Evolutionary conservation across 2,888 invertebrate genomes (phyloP).

Genomic region (Lagria hirta): DNA sequence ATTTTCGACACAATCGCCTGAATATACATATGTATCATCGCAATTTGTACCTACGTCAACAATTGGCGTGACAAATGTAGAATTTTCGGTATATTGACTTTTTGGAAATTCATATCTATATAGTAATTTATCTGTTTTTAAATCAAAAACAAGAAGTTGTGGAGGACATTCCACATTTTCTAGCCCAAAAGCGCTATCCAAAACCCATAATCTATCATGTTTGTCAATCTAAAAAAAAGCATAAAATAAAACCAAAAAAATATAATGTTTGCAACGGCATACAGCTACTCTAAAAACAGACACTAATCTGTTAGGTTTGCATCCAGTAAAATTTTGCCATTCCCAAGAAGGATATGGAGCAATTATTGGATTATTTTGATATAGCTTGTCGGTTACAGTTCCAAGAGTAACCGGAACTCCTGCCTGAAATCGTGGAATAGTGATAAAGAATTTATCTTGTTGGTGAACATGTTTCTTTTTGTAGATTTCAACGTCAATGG

Average conservation of each 20-base stretch:
- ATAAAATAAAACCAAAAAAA: too few species aligned
- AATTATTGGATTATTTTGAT: slow-evolving; percentile 61
- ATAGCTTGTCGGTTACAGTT: slow-evolving; percentile 63
- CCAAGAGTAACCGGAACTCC: slow-evolving; percentile 76
- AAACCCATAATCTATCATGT: slow-evolving; percentile 73
- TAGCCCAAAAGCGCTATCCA: slow-evolving; percentile 76
- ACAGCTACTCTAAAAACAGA: too few species aligned
- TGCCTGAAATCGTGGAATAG: slow-evolving; percentile 72
- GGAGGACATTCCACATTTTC: slow-evolving; percentile 74
- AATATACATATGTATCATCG: slow-evolving; percentile 65
- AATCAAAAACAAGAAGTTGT: slow-evolving; percentile 71
- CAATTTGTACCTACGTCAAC: slow-evolving; percentile 61
- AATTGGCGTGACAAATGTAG: slow-evolving; percentile 65
- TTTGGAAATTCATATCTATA: slow-evolving; percentile 62
- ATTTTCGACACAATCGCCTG: slow-evolving; percentile 67
- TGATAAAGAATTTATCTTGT: slow-evolving; percentile 71
- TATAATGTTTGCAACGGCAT: too few species aligned
- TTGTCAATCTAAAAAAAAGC: slow-evolving; percentile 68
- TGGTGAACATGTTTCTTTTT: too few species aligned
- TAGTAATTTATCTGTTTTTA: slow-evolving; percentile 64
- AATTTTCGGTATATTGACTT: slow-evolving; percentile 54
- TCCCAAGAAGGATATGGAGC: slow-evolving; percentile 77
- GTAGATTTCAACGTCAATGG: slow-evolving; percentile 73
- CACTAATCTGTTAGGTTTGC: too few species aligned
- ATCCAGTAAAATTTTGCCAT: slow-evolving; percentile 65